Conservation (phyloP, 2,797 vertebrate species). For the Mormyrops attenuatus region DNA sequence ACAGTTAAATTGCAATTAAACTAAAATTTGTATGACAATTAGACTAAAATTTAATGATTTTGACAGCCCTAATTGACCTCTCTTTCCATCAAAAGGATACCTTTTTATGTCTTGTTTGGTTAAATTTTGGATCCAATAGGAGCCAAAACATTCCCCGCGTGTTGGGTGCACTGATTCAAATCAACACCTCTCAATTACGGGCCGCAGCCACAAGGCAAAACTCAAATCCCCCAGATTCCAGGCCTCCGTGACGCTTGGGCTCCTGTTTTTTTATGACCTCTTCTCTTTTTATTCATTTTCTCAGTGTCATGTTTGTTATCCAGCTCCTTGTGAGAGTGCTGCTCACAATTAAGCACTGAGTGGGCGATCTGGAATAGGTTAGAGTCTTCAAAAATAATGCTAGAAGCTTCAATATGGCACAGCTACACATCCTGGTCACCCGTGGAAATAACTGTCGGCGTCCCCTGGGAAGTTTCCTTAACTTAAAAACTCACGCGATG, state of each 20-base stretch:
- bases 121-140: background rate
- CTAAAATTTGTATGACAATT: background rate
- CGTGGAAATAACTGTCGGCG: background rate
- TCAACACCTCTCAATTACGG: background rate
- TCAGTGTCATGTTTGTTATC: background rate
- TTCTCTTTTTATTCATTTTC: background rate
- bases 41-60: background rate
- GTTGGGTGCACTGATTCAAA: background rate
- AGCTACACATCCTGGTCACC: background rate
- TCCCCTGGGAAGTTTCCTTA: background rate
- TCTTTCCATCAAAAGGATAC: background rate
- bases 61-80: background rate
- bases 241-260: background rate
- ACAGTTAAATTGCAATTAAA: background rate
- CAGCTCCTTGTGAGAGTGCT: background rate
- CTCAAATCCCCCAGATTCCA: background rate
- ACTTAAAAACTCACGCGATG: background rate
- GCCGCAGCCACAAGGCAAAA: background rate
- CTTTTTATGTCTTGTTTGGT: background rate
- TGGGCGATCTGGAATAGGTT: background rate
- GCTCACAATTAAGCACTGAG: background rate
- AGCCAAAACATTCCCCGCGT: background rate
- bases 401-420: background rate
- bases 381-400: background rate
- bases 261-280: background rate